Percentiles rank a stretch among this genome's conserved stretches.
phyloP scores from a whole-genome alignment of 23 tunicate species.

The Trididemnum miniatum region DNA sequence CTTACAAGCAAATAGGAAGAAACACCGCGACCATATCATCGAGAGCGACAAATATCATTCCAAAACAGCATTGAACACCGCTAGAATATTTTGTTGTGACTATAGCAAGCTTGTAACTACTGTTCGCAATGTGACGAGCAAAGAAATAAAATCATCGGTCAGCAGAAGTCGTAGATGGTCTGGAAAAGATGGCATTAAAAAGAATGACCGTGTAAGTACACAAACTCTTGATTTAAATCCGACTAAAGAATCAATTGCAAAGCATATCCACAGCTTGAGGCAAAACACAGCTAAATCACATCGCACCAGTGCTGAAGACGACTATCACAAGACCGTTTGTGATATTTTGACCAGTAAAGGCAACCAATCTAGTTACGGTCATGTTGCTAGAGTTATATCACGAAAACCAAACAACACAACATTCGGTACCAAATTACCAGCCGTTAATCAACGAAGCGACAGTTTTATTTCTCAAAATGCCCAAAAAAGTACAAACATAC shows the following conservation, averaged over 20 bases:
- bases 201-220: background rate
- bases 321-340: slow-evolving; percentile 27
- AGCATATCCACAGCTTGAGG: background rate
- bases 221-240: background rate
- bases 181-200: background rate
- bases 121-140: background rate
- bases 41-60: background rate
- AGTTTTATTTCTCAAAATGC: background rate
- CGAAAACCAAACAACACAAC: background rate
- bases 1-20: background rate
- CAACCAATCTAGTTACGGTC: slow-evolving; percentile 24
- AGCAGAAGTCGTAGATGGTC: slow-evolving; percentile 49
- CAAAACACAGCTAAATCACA: background rate
- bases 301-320: background rate
- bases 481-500: background rate
- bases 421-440: background rate
- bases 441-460: background rate
- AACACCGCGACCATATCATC: background rate
- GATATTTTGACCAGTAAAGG: slow-evolving; percentile 12
- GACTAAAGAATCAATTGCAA: no score
- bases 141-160: slow-evolving; percentile 42
- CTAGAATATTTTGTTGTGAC: background rate
- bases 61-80: background rate
- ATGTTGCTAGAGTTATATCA: slow-evolving; percentile 14
- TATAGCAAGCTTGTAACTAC: background rate